Conservation (phyloP, 2,113 vertebrate genomes). For the Eclectus roratus region DNA sequence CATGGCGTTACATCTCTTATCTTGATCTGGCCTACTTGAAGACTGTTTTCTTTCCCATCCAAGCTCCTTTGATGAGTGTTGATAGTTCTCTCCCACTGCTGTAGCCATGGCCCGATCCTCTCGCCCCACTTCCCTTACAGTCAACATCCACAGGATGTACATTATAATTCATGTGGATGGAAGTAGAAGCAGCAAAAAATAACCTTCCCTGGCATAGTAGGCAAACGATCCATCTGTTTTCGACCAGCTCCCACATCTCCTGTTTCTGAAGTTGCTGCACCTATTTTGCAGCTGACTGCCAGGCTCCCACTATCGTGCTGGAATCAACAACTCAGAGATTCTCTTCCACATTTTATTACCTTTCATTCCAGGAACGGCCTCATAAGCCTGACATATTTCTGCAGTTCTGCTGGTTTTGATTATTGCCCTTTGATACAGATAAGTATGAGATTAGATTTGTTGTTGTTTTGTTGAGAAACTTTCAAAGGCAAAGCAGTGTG, state of each 20-base stretch:
- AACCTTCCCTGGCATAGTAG: slow-evolving; percentile 40
- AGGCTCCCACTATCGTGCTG: neutral
- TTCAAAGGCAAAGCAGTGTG: neutral
- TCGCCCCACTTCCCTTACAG: slow-evolving; percentile 74
- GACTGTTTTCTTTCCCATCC: slow-evolving; percentile 39
- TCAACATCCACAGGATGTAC: slow-evolving; percentile 48
- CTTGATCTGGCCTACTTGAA: slow-evolving; percentile 60
- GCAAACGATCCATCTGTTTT: slow-evolving; percentile 66
- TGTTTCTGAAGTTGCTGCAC: slow-evolving; percentile 82
- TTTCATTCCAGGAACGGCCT: neutral
- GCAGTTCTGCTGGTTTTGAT: slow-evolving; percentile 16
- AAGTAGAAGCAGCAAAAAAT: slow-evolving; percentile 54
- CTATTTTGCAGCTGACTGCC: slow-evolving; percentile 48
- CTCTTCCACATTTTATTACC: neutral
- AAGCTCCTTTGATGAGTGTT: slow-evolving; percentile 57
- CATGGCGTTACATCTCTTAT: slow-evolving; percentile 41
- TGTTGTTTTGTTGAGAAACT: neutral
- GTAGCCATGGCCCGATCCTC: slow-evolving; percentile 69
- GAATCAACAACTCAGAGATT: neutral
- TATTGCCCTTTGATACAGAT: neutral
- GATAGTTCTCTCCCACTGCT: slow-evolving; percentile 71
- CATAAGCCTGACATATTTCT: neutral
- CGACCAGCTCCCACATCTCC: slow-evolving; percentile 82
- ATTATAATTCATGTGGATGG: slow-evolving; percentile 38
- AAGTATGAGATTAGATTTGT: neutral